phyloP scores from a whole-genome alignment of 2,888 invertebrate genomes.

The Cryptus armator region DNA sequence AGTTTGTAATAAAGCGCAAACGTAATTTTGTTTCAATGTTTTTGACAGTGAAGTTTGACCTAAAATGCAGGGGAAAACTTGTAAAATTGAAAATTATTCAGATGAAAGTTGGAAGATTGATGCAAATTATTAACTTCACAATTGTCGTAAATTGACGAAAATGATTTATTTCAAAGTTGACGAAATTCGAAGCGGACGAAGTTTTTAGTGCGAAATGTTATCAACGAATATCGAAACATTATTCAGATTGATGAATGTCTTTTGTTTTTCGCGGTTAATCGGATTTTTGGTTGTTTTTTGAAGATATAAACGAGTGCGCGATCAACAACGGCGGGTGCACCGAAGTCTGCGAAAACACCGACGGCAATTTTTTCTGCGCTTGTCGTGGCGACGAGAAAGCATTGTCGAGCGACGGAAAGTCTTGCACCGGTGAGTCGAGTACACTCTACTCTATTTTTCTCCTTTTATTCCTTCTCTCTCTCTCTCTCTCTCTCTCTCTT shows the following conservation, averaged over 20 bases:
- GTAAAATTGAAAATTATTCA: neutral
- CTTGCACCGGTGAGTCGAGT: slow-evolving; percentile 79
- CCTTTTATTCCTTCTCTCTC: slow-evolving; percentile 19
- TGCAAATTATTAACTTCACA: neutral
- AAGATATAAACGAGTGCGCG: slow-evolving; percentile 85
- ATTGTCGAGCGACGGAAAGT: slow-evolving; percentile 80
- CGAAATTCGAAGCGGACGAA: too few species aligned
- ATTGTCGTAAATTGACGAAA: neutral
- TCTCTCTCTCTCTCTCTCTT: slow-evolving; percentile 17
- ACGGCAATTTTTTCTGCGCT: slow-evolving; percentile 86
- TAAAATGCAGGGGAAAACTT: neutral
- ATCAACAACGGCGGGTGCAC: slow-evolving; percentile 86
- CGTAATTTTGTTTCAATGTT: neutral
- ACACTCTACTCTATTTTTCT: slow-evolving; percentile 22
- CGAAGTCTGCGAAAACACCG: slow-evolving; percentile 87
- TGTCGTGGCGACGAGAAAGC: slow-evolving; percentile 85
- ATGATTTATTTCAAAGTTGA: neutral
- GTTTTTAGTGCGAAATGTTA: too few species aligned
- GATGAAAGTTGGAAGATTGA: neutral
- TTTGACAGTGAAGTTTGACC: neutral
- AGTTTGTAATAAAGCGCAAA: neutral
- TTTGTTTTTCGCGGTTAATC: neutral
- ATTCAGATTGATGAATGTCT: too few species aligned
- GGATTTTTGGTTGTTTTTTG: slow-evolving; percentile 59
- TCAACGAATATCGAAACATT: too few species aligned